Evolutionary conservation across 2,113 vertebrate species (phyloP).

Genomic region (Morone saxatilis): DNA sequence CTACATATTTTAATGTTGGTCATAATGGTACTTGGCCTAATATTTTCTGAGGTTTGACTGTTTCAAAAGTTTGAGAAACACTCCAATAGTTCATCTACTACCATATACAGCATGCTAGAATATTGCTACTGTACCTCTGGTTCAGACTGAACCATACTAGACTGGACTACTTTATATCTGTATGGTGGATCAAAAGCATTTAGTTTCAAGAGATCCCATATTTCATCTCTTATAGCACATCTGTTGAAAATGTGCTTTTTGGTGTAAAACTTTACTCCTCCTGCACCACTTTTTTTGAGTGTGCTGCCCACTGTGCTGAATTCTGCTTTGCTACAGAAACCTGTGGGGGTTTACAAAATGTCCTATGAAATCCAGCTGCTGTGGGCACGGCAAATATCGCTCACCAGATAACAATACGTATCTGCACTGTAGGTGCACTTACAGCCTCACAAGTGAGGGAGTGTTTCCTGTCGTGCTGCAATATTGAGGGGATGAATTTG

Average conservation of each 20-base stretch:
- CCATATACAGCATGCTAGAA: not conserved
- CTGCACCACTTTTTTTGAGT: constrained; percentile 5
- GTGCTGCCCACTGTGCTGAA: constrained; percentile 43
- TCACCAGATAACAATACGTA: constrained; percentile 25
- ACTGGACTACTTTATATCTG: not conserved
- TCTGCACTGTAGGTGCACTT: constrained; percentile 32
- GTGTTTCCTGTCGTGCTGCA: not conserved
- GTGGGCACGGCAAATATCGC: constrained; percentile 5
- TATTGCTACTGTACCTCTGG: not conserved
- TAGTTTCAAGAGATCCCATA: not conserved
- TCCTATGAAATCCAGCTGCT: constrained; percentile 48
- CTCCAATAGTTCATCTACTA: not conserved
- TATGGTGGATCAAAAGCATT: not conserved
- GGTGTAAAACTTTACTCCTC: constrained; percentile 10
- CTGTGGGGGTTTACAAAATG: constrained; percentile 49
- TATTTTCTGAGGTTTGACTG: no score
- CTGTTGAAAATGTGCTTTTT: constrained; percentile 10
- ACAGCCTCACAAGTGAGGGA: constrained; percentile 4
- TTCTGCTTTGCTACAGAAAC: constrained; percentile 35
- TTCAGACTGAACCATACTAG: not conserved
- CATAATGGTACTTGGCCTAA: no score
- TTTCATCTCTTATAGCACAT: constrained; percentile 21
- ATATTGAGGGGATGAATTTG: constrained; percentile 7
- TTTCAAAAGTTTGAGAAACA: no score
- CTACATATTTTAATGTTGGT: no score